These are phyloP conservation scores for Ancistrus triradiatus DNA, from an alignment of 2,113 vertebrate species.

Conservation along the genomic window DNA sequence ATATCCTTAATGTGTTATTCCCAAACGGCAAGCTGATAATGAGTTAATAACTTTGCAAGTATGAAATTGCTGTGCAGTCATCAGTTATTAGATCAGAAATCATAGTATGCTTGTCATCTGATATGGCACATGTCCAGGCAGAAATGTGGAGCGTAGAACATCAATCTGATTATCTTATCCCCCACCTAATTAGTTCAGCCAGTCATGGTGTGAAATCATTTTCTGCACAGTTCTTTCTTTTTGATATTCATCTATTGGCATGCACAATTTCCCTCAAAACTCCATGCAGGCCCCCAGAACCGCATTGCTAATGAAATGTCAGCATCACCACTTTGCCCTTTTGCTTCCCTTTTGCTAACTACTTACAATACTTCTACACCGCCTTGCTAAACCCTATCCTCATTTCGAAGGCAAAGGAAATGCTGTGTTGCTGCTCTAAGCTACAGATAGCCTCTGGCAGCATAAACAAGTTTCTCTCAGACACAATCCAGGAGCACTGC, in stretches of 20 bases:
- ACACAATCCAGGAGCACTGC: neutral
- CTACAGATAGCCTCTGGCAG: conserved; percentile 6
- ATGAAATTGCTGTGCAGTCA: conserved; percentile 12
- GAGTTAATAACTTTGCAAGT: conserved; percentile 9
- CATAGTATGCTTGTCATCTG: neutral
- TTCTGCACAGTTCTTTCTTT: neutral
- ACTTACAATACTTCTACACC: too few species aligned
- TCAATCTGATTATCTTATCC: conserved; percentile 4
- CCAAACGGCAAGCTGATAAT: neutral
- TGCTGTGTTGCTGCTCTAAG: conserved; percentile 1
- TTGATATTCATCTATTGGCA: neutral
- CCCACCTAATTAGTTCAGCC: conserved; percentile 1
- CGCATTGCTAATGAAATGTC: conserved; percentile 41
- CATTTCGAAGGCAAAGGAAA: too few species aligned
- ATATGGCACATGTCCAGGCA: conserved; percentile 7
- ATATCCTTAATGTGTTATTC: neutral
- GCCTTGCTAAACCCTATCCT: too few species aligned
- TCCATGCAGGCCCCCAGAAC: conserved; percentile 8
- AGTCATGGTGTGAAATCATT: neutral
- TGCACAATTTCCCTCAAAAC: conserved; percentile 13
- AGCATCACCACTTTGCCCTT: conserved; percentile 35
- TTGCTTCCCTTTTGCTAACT: neutral
- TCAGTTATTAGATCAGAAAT: conserved; percentile 1
- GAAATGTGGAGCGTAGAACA: neutral
- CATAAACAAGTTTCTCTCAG: conserved; percentile 1